A percentile compares a stretch with the other conserved stretches of the same genome.
phyloP scores from a whole-genome alignment of 2,797 vertebrate genomes.

The Gorsachius magnificus region DNA sequence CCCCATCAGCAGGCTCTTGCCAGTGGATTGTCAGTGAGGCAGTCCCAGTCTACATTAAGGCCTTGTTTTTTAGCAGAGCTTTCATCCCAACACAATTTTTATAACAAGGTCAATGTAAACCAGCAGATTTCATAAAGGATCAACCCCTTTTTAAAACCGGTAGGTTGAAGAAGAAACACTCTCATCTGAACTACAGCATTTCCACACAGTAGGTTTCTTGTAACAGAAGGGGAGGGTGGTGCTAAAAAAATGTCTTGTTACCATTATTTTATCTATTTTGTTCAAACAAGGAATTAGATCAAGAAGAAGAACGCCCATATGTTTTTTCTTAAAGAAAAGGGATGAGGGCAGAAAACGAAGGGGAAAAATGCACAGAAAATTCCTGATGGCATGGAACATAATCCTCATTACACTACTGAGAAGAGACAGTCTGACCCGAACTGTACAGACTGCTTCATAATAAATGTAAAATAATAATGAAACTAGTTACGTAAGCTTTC shows the following conservation, averaged over 20 bases:
- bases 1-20: neutral
- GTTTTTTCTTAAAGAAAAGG: neutral
- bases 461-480: neutral
- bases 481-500: neutral
- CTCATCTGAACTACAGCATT: neutral
- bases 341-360: neutral
- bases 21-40: neutral
- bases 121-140: neutral
- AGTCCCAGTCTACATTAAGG: too few species aligned
- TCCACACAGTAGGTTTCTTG: neutral
- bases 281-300: neutral
- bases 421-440: neutral
- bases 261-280: neutral
- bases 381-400: neutral
- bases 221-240: rapidly evolving
- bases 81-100: neutral
- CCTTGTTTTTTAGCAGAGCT: neutral
- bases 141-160: neutral
- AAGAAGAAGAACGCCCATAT: neutral
- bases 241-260: neutral
- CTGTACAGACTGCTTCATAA: neutral
- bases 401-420: neutral
- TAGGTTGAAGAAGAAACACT: neutral
- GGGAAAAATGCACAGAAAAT: neutral
- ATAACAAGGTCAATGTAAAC: neutral